Base-by-base conservation (phyloP, 2,113 vertebrate species). In the Pelobates fuscus region DNA sequence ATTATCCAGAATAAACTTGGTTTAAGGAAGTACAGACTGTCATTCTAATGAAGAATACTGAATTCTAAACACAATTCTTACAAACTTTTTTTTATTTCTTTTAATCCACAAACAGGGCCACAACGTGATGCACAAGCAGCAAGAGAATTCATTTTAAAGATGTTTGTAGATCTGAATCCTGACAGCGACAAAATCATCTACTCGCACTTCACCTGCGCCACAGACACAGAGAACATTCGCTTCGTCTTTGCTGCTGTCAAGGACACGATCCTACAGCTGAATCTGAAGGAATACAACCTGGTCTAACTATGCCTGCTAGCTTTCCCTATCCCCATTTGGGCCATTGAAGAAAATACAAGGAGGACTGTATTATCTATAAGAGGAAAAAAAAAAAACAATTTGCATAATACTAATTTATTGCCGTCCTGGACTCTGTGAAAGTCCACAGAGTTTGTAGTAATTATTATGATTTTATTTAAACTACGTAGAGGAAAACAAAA, bases 151-250 rank as follows among this genome's bases (percentile, higher is more conserved):
- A 97, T 98, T 86, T 82, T 98, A 83, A 97, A 96, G 91, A 98
- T 98, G 96, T 98, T 98, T 2, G 96, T 98, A 84, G 96, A 97
- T 85, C 94, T 98, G 89, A 98, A 98, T 79, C 96, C 96, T 66
- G 94, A 97, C 87, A 94, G 93, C 87, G 94, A 98, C 82, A 96
- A 96, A 91, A 95, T 96, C 77, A 95, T 98, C 93, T 97, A 96
- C 91, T 97, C 95, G 30, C 96, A 98, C 89, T 98, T 98, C 92
- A 98, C 95, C 1, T 98, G 95, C 7, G 95, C 95, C 89, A 98
- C 95, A 69, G 95, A 98, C 87, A 98, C 94, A 69, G 95, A 98
- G 90, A 98, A 98, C 77, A 96, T 98, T 79, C 94, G 95, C 73
- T 96, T 96, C 0, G 95, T 97, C 87, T 98, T 98, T 67, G 94